Percentiles rank a stretch among this genome's conserved stretches.
Conservation (phyloP, 1,140 invertebrate species). For the Drosophila parabipectinata region DNA sequence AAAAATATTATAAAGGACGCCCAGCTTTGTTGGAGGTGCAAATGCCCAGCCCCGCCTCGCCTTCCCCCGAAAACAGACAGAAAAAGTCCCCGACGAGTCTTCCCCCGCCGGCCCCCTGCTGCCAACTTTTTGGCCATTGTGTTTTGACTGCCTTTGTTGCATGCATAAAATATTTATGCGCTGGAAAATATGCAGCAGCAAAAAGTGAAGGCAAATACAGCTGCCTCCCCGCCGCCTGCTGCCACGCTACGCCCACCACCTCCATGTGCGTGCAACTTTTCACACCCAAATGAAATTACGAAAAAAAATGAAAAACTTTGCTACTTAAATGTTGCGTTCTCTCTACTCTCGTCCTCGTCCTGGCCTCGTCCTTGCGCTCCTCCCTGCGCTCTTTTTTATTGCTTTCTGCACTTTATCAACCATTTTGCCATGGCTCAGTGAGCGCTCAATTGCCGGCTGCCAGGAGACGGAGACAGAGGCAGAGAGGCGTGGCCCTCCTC, state of each 20-base stretch:
- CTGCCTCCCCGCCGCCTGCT: slow-evolving; percentile 7
- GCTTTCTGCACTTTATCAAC: slow-evolving; percentile 75
- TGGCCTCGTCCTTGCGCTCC: not conserved
- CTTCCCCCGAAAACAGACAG: slow-evolving; percentile 31
- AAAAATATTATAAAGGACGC: slow-evolving; percentile 65
- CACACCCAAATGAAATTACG: slow-evolving; percentile 79
- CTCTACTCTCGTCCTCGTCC: slow-evolving; percentile 5
- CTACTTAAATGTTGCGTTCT: slow-evolving; percentile 77
- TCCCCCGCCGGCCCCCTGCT: slow-evolving; percentile 8
- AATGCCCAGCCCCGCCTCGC: slow-evolving; percentile 34
- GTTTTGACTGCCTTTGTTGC: slow-evolving; percentile 75
- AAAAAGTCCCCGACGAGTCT: slow-evolving; percentile 21
- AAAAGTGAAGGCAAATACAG: slow-evolving; percentile 30
- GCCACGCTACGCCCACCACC: not conserved
- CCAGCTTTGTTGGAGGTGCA: slow-evolving; percentile 75
- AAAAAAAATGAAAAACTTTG: slow-evolving; percentile 58
- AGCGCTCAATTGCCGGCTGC: slow-evolving; percentile 67
- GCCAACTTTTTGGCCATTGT: slow-evolving; percentile 59
- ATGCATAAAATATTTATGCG: slow-evolving; percentile 81
- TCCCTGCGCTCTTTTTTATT: slow-evolving; percentile 52
- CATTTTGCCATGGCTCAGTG: slow-evolving; percentile 74
- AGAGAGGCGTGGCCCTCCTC: not conserved
- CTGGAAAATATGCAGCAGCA: slow-evolving; percentile 75
- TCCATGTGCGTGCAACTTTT: slow-evolving; percentile 77
- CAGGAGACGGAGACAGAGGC: slow-evolving; percentile 9